Percentiles rank a stretch among this genome's conserved stretches.
These are phyloP conservation scores for Nephotettix cincticeps DNA, from an alignment of 1,140 invertebrate species.

Conservation along the genomic window DNA sequence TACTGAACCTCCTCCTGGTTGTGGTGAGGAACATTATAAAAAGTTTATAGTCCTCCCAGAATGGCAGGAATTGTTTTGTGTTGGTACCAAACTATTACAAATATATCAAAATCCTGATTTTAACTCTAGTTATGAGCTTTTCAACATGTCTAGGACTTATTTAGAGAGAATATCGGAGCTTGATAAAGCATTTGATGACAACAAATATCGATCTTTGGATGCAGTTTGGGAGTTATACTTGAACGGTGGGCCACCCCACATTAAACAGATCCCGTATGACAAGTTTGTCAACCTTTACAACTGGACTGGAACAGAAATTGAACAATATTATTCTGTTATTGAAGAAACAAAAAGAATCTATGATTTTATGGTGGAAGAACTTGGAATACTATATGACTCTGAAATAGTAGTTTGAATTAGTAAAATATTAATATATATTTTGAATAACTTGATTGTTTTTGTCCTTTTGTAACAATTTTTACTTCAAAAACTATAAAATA, in stretches of 20 bases:
- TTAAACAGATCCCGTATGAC: not conserved
- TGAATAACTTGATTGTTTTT: too few species aligned
- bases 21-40: not conserved
- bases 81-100: not conserved
- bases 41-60: not conserved
- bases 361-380: not conserved
- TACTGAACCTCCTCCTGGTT: not conserved
- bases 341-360: not conserved
- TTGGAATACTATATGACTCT: not conserved
- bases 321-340: not conserved
- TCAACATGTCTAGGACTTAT: not conserved
- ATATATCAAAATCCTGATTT: not conserved
- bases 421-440: too few species aligned
- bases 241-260: not conserved
- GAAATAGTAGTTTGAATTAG: not conserved
- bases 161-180: not conserved
- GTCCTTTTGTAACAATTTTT: too few species aligned
- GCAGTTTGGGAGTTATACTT: not conserved
- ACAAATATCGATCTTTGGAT: constrained; percentile 3
- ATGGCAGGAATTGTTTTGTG: not conserved
- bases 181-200: not conserved
- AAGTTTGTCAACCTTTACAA: not conserved
- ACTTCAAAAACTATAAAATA: too few species aligned
- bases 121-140: not conserved
- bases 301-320: not conserved